These are phyloP conservation scores for Cacoxenus indagator DNA, from an alignment of 2,888 invertebrate species.

Conservation along the genomic window DNA sequence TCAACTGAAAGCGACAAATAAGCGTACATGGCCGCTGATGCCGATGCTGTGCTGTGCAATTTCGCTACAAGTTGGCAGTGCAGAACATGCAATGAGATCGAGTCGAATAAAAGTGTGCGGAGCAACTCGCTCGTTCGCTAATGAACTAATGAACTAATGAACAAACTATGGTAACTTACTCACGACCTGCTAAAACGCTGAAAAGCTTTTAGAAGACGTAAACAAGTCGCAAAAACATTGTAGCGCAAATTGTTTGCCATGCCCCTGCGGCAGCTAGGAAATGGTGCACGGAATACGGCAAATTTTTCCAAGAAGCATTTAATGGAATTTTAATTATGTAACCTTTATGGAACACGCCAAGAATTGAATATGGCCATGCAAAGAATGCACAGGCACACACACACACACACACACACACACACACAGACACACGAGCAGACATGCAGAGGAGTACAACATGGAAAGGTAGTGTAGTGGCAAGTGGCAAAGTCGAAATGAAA, in stretches of 20 bases:
- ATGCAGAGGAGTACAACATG: neutral
- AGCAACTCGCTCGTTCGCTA: too few species aligned
- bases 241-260: neutral
- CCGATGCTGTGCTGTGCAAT: neutral
- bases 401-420: neutral
- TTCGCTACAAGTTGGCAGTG: neutral
- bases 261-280: neutral
- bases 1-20: too few species aligned
- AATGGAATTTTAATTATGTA: conserved; percentile 11
- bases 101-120: too few species aligned
- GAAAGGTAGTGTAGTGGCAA: neutral
- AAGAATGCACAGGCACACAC: neutral
- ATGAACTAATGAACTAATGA: neutral
- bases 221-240: neutral
- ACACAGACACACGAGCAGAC: neutral
- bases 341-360: neutral
- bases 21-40: too few species aligned
- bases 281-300: too few species aligned
- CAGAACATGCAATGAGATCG: neutral
- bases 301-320: neutral
- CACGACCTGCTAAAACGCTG: neutral
- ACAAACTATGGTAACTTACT: neutral
- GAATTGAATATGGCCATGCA: neutral
- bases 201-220: neutral
- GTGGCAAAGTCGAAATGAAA: conserved; percentile 1